These are phyloP conservation scores for Portevinia maculata DNA, from an alignment of 2,888 invertebrate species.

Conservation along the genomic window DNA sequence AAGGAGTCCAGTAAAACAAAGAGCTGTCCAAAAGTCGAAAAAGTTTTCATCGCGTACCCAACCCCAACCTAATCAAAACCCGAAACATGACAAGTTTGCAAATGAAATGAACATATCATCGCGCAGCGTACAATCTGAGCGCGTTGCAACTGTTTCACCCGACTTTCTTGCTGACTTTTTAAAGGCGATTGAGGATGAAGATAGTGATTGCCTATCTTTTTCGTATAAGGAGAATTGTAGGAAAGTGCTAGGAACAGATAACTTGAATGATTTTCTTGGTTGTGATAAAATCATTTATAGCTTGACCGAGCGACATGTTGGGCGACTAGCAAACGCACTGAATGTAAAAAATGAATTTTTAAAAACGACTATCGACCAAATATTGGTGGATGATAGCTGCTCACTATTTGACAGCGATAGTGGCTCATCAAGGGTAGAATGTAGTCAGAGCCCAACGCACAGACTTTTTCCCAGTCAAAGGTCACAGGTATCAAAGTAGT, in stretches of 20 bases:
- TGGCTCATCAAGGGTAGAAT: slow-evolving; percentile 40
- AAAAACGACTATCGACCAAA: slow-evolving; percentile 35
- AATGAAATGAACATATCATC: neutral
- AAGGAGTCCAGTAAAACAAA: neutral
- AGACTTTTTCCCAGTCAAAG: slow-evolving; percentile 60
- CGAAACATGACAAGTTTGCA: neutral
- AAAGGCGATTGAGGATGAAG: slow-evolving; percentile 13
- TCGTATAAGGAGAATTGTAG: slow-evolving; percentile 35
- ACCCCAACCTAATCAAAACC: neutral
- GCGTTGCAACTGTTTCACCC: neutral
- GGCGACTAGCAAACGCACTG: slow-evolving; percentile 29
- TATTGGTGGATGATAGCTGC: slow-evolving; percentile 21
- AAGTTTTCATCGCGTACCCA: neutral
- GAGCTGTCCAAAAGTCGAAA: neutral
- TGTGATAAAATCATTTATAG: slow-evolving; percentile 49
- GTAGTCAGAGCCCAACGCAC: slow-evolving; percentile 65
- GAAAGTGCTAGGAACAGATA: slow-evolving; percentile 56
- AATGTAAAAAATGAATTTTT: slow-evolving; percentile 24
- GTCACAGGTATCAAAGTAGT: slow-evolving; percentile 45
- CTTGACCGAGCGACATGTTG: slow-evolving; percentile 45
- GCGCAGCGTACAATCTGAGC: slow-evolving; percentile 25
- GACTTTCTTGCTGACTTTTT: slow-evolving; percentile 12
- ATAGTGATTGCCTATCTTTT: slow-evolving; percentile 24
- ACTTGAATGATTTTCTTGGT: slow-evolving; percentile 41
- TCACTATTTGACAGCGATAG: slow-evolving; percentile 24